A percentile compares a stretch with the other conserved stretches of the same genome.
Evolutionary conservation across 1,140 invertebrate genomes (phyloP).

Genomic region (Lithobius niger): DNA sequence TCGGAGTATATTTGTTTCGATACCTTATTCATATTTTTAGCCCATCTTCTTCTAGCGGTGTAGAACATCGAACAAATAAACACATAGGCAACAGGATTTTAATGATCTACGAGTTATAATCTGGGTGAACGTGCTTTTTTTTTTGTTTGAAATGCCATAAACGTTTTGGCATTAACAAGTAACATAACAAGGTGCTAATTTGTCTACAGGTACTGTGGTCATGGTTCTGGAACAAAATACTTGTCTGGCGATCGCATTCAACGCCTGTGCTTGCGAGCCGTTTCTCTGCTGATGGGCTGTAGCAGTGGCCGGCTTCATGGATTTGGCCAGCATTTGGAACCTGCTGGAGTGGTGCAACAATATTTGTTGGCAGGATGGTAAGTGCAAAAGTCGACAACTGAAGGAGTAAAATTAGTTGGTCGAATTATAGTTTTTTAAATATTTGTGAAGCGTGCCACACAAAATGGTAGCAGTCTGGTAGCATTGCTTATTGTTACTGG

Average conservation of each 20-base stretch:
- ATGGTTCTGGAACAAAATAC: slow-evolving; percentile 33
- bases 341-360: slow-evolving; percentile 28
- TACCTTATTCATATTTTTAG: too few relatives aligned
- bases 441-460: too few relatives aligned
- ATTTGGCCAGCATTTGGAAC: slow-evolving; percentile 25
- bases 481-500: too few relatives aligned
- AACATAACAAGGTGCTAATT: too few relatives aligned
- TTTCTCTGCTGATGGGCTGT: slow-evolving; percentile 35
- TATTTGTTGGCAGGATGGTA: slow-evolving; percentile 32
- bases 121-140: background rate
- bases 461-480: too few relatives aligned
- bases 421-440: too few relatives aligned
- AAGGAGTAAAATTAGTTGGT: too few relatives aligned
- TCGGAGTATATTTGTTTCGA: too few relatives aligned
- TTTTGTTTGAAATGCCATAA: background rate
- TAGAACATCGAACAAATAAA: too few relatives aligned
- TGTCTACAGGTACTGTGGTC: slow-evolving; percentile 29
- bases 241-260: slow-evolving; percentile 26
- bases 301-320: slow-evolving; percentile 30
- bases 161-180: background rate
- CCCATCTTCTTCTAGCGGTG: too few relatives aligned
- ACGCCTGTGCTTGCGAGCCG: slow-evolving; percentile 24
- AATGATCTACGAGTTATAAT: background rate
- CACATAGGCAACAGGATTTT: too few relatives aligned
- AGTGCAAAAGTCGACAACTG: background rate